Evolutionary conservation across 2,113 vertebrate species (phyloP).

Genomic region (Dipodomys merriami): DNA sequence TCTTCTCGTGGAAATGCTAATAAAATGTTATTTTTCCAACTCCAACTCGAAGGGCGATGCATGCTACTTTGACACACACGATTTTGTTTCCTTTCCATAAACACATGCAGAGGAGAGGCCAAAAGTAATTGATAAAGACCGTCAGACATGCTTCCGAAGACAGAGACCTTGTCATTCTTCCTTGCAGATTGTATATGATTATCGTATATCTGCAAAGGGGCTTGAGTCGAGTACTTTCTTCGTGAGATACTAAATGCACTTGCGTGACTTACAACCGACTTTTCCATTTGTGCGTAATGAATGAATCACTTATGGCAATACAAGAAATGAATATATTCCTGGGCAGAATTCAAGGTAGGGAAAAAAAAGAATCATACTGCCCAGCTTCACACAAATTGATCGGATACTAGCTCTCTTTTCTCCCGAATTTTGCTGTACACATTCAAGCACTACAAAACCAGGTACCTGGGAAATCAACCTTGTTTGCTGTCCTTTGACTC

Average conservation of each 20-base stretch:
- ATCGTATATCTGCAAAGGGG: slow-evolving; percentile 35
- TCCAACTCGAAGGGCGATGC: slow-evolving; percentile 6
- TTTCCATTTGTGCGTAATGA: slow-evolving; percentile 54
- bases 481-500: slow-evolving; percentile 73
- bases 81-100: slow-evolving; percentile 48
- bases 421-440: slow-evolving; percentile 70
- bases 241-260: slow-evolving; percentile 13
- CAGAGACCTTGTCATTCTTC: background rate
- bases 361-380: slow-evolving; percentile 22
- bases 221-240: slow-evolving; percentile 42
- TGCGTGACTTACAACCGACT: slow-evolving; percentile 16
- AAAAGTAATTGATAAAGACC: background rate
- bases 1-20: background rate
- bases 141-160: background rate
- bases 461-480: slow-evolving; percentile 75
- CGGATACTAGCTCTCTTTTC: slow-evolving; percentile 72
- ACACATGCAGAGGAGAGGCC: background rate
- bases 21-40: slow-evolving; percentile 24
- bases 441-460: slow-evolving; percentile 77
- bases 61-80: background rate
- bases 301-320: slow-evolving; percentile 58
- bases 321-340: slow-evolving; percentile 53
- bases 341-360: background rate
- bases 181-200: too few relatives aligned
- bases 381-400: slow-evolving; percentile 74